Evolutionary conservation across 1,140 invertebrate genomes (phyloP).

Genomic region (Anastrepha ludens): DNA sequence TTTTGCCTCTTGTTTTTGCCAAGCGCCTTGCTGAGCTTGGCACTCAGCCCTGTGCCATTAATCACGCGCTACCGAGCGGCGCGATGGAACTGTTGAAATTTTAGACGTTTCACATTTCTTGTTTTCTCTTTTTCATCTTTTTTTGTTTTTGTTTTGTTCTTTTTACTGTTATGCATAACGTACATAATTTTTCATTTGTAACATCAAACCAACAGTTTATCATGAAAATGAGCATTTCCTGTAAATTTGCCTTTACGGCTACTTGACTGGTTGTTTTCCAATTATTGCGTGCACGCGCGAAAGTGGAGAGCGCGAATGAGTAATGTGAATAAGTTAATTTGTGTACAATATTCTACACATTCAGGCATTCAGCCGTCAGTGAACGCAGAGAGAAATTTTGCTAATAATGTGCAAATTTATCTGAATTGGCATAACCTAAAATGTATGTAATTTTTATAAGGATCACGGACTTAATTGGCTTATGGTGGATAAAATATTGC

Average conservation of each 20-base stretch:
- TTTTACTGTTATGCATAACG: neutral
- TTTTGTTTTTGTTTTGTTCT: neutral
- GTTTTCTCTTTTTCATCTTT: neutral
- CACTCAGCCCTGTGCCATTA: neutral
- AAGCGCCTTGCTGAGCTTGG: neutral
- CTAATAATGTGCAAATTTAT: slow-evolving; percentile 14
- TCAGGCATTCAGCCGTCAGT: neutral
- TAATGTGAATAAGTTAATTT: slow-evolving; percentile 29
- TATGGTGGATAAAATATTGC: neutral
- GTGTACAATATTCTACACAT: neutral
- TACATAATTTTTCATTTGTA: slow-evolving; percentile 23
- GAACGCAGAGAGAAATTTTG: neutral
- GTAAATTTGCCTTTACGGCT: neutral
- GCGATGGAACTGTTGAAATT: neutral
- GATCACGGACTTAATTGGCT: neutral
- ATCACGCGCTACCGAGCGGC: neutral
- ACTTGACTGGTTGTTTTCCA: neutral
- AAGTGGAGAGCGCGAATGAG: neutral
- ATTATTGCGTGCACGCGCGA: neutral
- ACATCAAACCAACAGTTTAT: slow-evolving; percentile 19
- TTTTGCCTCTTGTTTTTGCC: neutral
- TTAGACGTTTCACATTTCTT: neutral
- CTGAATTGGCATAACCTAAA: neutral
- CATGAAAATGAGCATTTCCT: neutral
- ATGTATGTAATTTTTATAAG: no score